Conservation (phyloP, 2,113 vertebrate genomes). For the Ictalurus punctatus region DNA sequence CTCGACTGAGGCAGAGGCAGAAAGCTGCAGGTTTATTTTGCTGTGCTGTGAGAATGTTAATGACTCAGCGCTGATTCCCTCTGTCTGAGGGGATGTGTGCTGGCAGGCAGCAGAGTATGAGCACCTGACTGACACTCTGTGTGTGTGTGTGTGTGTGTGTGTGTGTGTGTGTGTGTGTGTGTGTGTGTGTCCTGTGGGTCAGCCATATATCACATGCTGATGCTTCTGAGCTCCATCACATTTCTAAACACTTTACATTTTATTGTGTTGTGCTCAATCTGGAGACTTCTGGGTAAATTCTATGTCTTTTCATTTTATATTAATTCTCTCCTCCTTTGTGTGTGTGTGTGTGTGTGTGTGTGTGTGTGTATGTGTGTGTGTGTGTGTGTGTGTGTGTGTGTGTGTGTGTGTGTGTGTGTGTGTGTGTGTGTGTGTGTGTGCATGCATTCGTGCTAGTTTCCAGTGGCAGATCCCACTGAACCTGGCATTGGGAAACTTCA, state of each 20-base stretch:
- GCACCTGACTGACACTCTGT: neutral
- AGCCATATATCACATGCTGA: too few relatives aligned
- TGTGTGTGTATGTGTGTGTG: neutral
- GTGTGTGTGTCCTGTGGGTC: neutral
- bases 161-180: neutral
- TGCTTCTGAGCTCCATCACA: too few relatives aligned
- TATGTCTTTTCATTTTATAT: too few relatives aligned
- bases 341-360: neutral
- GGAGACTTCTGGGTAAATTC: too few relatives aligned
- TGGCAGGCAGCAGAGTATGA: neutral
- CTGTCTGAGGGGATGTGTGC: neutral
- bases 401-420: too few relatives aligned
- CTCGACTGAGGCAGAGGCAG: neutral
- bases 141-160: too few relatives aligned
- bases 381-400: conserved; percentile 5
- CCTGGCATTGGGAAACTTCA: conserved; percentile 88
- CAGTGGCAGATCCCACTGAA: conserved; percentile 95
- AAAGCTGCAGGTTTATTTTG: neutral
- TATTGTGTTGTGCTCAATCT: too few relatives aligned
- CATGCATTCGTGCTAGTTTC: conserved; percentile 70
- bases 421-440: too few relatives aligned
- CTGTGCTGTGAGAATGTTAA: neutral
- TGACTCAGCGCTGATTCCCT: neutral
- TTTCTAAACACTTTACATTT: too few relatives aligned
- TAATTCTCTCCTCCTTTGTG: too few relatives aligned